Evolutionary conservation across 2,113 vertebrate genomes (phyloP).

Genomic region (Stegostoma tigrinum): DNA sequence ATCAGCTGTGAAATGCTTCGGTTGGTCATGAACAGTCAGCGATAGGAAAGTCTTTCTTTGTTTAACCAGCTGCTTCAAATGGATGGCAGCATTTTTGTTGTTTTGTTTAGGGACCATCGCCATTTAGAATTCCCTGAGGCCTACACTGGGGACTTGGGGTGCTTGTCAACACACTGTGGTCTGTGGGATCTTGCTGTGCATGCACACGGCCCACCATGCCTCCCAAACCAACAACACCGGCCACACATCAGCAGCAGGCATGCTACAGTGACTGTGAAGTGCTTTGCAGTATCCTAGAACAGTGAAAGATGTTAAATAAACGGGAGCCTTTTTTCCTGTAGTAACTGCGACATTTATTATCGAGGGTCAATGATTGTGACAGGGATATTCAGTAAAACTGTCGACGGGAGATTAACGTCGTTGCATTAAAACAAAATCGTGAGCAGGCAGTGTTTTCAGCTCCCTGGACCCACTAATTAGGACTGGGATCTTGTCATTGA

Average conservation of each 20-base stretch:
- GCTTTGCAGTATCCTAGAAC: neutral
- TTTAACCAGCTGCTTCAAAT: neutral
- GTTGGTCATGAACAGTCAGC: neutral
- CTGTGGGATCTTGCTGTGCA: neutral
- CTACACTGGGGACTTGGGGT: neutral
- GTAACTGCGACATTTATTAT: neutral
- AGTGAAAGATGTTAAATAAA: neutral
- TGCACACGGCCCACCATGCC: neutral
- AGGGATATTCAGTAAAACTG: neutral
- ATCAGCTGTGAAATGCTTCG: neutral
- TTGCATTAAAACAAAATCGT: neutral
- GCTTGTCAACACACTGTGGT: neutral
- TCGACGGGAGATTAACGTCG: neutral
- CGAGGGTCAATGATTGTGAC: conserved; percentile 10
- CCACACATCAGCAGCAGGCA: neutral
- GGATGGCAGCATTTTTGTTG: neutral
- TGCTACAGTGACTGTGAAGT: neutral
- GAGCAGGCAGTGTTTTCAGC: neutral
- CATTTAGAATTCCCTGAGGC: neutral
- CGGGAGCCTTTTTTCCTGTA: neutral
- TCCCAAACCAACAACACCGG: neutral
- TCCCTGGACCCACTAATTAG: neutral
- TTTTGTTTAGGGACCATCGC: neutral
- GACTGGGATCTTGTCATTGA: conserved; percentile 10
- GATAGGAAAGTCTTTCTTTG: neutral